Base-by-base conservation (phyloP, 2,888 invertebrate species). In the Drosophila peninsularis region DNA sequence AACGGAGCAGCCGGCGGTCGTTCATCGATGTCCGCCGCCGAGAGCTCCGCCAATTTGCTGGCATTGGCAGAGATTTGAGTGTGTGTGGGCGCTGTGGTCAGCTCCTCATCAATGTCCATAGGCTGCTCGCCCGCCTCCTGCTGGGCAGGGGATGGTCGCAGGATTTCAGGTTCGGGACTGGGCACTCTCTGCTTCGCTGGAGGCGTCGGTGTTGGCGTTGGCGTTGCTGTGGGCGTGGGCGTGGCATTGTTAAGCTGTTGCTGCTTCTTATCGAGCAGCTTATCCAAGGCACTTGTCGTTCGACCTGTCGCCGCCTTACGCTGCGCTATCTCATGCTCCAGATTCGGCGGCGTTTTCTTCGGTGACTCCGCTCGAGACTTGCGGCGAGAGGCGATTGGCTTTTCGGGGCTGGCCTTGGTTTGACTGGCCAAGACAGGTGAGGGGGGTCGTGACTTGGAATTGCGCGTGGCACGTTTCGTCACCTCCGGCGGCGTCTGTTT, bases 261-360 rank as follows among this genome's bases (percentile, higher is more conserved):
- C 81, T 93, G 94, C 53, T 93, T 92, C 80, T 93, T 94, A 70
- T 93, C 94, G 47, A 95, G 93, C 47, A 95, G 89, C 77, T 94
- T 94, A 76, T 95, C 95, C 53, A 95, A 86, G 3, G 94, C 93
- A 65, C 93, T 91, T 78, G 71, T 82, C 5, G 70, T 72, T 5
- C 71, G 71, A 0, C 79, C 84, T 19, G 79, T 90, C 0, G 89
- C 82, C 71, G 91, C 92, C 79, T 91, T 89, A 49, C 92, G 86
- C 72, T 90, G 91, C 10, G 85, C 86, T 6, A 91, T 91, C 72
- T 91, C 92, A 86, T 92, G 82, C 90, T 92, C 80, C 78, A 91
- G 60, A 54, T 88, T 91, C 0, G 87, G 74, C 17, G 62, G 66
- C 39, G 70, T 54, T 49, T 88, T 90, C 37, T 86, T 83, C 1